phyloP scores from a whole-genome alignment of 1,140 invertebrate genomes.

The Drosophila nigromelanica region DNA sequence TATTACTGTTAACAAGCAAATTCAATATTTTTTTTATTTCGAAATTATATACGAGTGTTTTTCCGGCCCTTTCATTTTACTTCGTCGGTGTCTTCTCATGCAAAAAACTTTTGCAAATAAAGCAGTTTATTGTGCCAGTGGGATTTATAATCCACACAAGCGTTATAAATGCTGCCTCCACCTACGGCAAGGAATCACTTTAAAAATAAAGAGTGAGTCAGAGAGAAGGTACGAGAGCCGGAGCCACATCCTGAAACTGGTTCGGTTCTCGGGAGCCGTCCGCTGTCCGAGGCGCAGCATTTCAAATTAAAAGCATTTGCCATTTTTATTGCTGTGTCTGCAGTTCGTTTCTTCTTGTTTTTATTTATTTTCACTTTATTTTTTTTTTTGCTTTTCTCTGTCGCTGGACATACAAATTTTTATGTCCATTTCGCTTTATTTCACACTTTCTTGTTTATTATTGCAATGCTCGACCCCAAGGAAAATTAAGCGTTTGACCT shows the following conservation, averaged over 20 bases:
- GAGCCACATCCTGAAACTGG: constrained; percentile 14
- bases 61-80: constrained; percentile 4
- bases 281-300: constrained; percentile 55
- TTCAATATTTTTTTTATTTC: constrained; percentile 13
- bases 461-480: constrained; percentile 49
- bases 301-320: constrained; percentile 79
- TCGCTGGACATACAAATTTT: constrained; percentile 67
- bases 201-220: constrained; percentile 34
- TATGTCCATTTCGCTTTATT: constrained; percentile 80
- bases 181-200: constrained; percentile 50
- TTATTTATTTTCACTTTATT: constrained; percentile 18
- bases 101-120: constrained; percentile 75
- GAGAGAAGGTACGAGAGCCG: background rate
- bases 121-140: constrained; percentile 75
- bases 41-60: constrained; percentile 4
- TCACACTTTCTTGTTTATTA: constrained; percentile 82
- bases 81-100: constrained; percentile 25
- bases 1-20: constrained; percentile 35
- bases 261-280: constrained; percentile 20
- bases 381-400: background rate
- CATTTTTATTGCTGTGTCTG: constrained; percentile 76
- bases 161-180: constrained; percentile 63
- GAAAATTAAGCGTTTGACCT: constrained; percentile 72
- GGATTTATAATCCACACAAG: constrained; percentile 79
- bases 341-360: constrained; percentile 48